Percentiles rank a stretch among this genome's conserved stretches.
phyloP scores from a whole-genome alignment of 2,888 invertebrate genomes.

The Acrocyrtus sp. region DNA sequence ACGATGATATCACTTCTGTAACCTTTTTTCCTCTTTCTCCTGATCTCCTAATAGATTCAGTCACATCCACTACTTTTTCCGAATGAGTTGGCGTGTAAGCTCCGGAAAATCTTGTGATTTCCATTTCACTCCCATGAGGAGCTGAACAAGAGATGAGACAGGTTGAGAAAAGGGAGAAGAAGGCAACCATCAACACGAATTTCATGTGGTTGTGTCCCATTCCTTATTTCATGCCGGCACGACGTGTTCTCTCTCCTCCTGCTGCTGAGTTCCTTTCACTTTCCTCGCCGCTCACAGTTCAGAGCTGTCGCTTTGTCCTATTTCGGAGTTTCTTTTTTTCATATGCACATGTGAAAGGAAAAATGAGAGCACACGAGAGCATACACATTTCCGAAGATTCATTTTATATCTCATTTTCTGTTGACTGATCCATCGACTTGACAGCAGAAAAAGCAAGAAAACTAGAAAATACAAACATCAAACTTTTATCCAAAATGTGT shows the following conservation, averaged over 20 bases:
- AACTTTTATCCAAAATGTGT: constrained; percentile 43
- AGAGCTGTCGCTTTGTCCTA: no score
- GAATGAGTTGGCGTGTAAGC: constrained; percentile 46
- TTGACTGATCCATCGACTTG: constrained; percentile 46
- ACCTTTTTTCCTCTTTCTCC: constrained; percentile 33
- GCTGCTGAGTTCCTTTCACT: background rate
- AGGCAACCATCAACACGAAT: constrained; percentile 45
- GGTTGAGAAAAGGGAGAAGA: constrained; percentile 42
- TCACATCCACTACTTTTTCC: constrained; percentile 46
- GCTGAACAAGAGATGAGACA: constrained; percentile 47
- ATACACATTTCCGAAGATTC: no score
- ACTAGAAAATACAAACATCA: constrained; percentile 45
- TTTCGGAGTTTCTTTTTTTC: no score
- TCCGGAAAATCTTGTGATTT: constrained; percentile 48
- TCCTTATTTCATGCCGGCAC: no score
- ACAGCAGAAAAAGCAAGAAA: constrained; percentile 26
- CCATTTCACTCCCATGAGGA: constrained; percentile 47
- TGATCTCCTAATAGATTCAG: constrained; percentile 43
- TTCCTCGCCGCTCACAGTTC: no score
- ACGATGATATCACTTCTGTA: constrained; percentile 32
- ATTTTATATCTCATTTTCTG: constrained; percentile 47
- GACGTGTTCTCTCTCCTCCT: constrained; percentile 23
- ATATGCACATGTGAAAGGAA: constrained; percentile 2
- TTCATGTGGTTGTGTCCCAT: constrained; percentile 46
- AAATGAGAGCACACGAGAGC: no score